Evolutionary conservation across 2,888 invertebrate species (phyloP).

Genomic region (Invenusta paracnida): DNA sequence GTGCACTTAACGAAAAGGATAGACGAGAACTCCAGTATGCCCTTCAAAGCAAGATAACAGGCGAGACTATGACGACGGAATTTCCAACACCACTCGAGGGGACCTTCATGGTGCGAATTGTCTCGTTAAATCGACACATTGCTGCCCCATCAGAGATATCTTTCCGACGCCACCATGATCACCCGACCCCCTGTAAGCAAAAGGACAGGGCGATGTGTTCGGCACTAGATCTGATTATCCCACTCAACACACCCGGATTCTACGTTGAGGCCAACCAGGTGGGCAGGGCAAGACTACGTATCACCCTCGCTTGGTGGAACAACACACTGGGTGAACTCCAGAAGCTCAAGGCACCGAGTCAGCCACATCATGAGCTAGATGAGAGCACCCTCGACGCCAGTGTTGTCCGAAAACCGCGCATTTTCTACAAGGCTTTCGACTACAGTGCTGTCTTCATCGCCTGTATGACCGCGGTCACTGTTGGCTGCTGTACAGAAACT

Average conservation of each 20-base stretch:
- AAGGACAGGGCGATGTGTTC: neutral
- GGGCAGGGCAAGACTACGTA: constrained; percentile 26
- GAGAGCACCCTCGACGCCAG: constrained; percentile 32
- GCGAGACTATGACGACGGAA: too few relatives aligned
- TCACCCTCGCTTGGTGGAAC: constrained; percentile 32
- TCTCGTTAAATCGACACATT: neutral
- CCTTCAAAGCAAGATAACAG: neutral
- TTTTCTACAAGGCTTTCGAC: constrained; percentile 56
- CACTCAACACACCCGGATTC: neutral
- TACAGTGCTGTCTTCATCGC: constrained; percentile 54
- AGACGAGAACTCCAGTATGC: neutral
- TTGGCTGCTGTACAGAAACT: constrained; percentile 56
- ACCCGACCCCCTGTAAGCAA: neutral
- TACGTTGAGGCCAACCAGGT: constrained; percentile 43
- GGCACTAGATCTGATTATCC: neutral
- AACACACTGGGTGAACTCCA: neutral
- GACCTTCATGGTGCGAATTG: constrained; percentile 2
- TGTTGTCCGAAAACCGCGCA: constrained; percentile 50
- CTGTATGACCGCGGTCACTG: constrained; percentile 56
- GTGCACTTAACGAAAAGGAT: neutral
- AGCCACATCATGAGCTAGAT: neutral
- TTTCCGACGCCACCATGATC: neutral
- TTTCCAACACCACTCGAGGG: neutral
- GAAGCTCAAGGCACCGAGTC: neutral
- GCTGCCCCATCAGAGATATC: neutral